These are phyloP conservation scores for Nomada ferruginata DNA, from an alignment of 2,888 invertebrate genomes.

Conservation along the genomic window DNA sequence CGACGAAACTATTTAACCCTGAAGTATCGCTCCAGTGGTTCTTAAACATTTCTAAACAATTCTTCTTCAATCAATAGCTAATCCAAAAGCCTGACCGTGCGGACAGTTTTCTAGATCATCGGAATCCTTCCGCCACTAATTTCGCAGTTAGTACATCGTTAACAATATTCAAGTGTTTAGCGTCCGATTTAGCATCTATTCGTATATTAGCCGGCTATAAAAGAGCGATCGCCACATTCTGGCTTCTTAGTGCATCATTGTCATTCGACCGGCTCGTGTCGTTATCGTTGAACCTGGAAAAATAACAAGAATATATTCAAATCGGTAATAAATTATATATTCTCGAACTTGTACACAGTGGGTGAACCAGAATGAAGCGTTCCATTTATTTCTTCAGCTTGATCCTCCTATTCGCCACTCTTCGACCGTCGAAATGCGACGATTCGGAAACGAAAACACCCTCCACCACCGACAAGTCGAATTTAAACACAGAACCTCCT, in stretches of 20 bases:
- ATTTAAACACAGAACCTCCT: background rate
- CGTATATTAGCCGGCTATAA: constrained; percentile 54
- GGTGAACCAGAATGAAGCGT: background rate
- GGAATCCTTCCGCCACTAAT: constrained; percentile 26
- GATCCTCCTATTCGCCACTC: background rate
- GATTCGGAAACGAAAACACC: background rate
- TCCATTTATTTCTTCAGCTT: background rate
- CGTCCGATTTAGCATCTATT: constrained; percentile 57
- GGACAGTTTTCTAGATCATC: constrained; percentile 12
- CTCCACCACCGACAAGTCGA: background rate
- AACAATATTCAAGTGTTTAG: constrained; percentile 61
- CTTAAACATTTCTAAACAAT: background rate
- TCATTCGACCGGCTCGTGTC: constrained; percentile 13
- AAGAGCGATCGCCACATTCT: constrained; percentile 45
- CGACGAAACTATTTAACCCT: no score
- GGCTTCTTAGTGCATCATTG: constrained; percentile 41
- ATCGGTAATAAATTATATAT: no score
- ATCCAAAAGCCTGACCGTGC: background rate
- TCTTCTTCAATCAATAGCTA: no score
- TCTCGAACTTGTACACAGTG: no score
- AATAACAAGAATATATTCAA: no score
- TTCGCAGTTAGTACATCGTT: constrained; percentile 52
- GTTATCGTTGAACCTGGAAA: background rate
- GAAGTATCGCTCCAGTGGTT: no score
- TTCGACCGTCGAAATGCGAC: background rate